Evolutionary conservation across 2,888 invertebrate species (phyloP).

Genomic region (Cephus sareptanus): DNA sequence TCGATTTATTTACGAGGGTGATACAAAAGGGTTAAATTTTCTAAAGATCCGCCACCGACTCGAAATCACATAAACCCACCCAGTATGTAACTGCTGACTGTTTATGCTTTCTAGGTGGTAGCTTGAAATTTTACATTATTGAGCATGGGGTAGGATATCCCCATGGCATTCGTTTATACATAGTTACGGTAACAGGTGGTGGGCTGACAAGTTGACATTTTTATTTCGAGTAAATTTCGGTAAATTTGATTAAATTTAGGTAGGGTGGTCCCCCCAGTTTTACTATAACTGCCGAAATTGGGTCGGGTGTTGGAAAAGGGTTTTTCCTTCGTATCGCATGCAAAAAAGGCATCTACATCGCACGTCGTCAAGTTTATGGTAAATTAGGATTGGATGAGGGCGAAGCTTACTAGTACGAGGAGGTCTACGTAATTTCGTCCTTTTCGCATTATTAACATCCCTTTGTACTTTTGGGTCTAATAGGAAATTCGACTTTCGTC

Average conservation of each 20-base stretch:
- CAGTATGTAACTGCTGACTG: no score
- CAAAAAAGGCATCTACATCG: no score
- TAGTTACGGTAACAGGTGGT: constrained; percentile 14
- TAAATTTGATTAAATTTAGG: constrained; percentile 20
- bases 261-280: constrained; percentile 2
- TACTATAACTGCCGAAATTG: constrained; percentile 1
- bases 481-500: no score
- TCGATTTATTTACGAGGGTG: constrained; percentile 13
- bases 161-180: not conserved
- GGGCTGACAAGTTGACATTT: constrained; percentile 16
- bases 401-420: no score
- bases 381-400: no score
- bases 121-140: no score
- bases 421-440: no score
- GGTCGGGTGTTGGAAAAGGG: constrained; percentile 22
- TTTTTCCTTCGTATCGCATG: not conserved
- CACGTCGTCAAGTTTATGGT: no score
- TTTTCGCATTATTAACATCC: no score
- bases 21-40: constrained; percentile 20
- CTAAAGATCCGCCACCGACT: constrained; percentile 9
- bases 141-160: no score
- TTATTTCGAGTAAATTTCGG: constrained; percentile 19
- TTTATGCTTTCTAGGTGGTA: no score
- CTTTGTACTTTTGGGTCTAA: no score
- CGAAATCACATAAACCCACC: not conserved